Evolutionary conservation across 2,113 vertebrate species (phyloP), one percentile per base, ranked within the genome.

Genomic region (Halichoerus grypus): DNA sequence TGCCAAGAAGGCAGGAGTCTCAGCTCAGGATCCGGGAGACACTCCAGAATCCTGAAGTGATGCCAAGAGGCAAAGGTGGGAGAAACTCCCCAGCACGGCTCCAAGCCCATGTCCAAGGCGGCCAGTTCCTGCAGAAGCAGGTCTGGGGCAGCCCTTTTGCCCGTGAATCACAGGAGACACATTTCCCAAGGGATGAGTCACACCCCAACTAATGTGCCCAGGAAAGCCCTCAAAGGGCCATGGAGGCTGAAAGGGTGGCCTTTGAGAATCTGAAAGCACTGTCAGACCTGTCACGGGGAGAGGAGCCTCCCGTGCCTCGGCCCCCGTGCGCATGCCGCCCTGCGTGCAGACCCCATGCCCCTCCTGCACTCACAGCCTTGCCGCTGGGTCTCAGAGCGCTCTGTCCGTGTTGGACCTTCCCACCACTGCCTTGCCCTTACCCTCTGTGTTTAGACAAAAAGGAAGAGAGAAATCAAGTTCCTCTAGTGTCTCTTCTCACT

Each of bases 281-380:
- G 18, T 18, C 26, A 85, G 79, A 24, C 10, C 1, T n/a, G 26
- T 51, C 36, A 14, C 4, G 39, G 11, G 15, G 19, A 57, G 33
- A 19, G 51, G 69, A 86, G 3, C 18, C 39, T 3, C 19, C 19
- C 24, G 21, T 4, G 8, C 13, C 46, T 82, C 26, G 0, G 26
- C 12, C 22, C 19, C 13, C 49, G 5, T 51, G 22, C 24, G 14
- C 42, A 0, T 0, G 5, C 12, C 10, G 28, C 57, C 65, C n/a
- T 16, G 0, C n/a, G 0, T 9, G 14, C 71, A 22, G 39, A 28
- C 11, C 39, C 33, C 11, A 72, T 36, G 2, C 36, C 10, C 26
- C 65, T 22, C 31, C n/a, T 18, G 10, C 33, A 51, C 31, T 3
- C 51, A 9, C 22, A 5, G 13, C 26, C 24, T n/a, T 8, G 24